phyloP scores from a whole-genome alignment of 2,113 vertebrate genomes.

The Chiloscyllium plagiosum region DNA sequence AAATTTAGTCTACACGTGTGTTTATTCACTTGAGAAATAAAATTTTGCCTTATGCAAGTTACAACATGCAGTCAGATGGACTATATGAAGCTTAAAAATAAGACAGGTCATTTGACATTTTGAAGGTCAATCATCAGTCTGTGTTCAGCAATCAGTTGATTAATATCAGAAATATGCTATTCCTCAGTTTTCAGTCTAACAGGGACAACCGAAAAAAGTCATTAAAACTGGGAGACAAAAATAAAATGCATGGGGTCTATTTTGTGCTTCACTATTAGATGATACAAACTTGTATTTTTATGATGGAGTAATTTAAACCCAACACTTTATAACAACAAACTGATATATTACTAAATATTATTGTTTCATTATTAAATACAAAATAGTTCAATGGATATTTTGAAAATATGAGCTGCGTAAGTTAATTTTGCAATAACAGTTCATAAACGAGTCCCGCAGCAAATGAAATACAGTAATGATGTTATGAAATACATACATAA shows the following conservation, averaged over 20 bases:
- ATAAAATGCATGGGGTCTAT: background rate
- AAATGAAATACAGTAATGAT: background rate
- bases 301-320: background rate
- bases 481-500: background rate
- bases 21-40: background rate
- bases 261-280: background rate
- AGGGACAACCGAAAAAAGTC: background rate
- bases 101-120: background rate
- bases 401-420: background rate
- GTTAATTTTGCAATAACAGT: background rate
- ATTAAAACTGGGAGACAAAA: background rate
- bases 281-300: background rate
- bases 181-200: background rate
- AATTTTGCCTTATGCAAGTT: background rate
- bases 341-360: background rate
- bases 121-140: background rate
- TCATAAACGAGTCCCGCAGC: background rate
- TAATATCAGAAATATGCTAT: background rate
- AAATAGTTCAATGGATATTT: background rate
- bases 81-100: background rate
- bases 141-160: background rate
- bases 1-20: background rate
- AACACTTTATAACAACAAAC: background rate
- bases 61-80: background rate
- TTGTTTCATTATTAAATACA: background rate